phyloP scores from a whole-genome alignment of 2,797 vertebrate genomes.

The Microctenopoma steveboyesi region DNA sequence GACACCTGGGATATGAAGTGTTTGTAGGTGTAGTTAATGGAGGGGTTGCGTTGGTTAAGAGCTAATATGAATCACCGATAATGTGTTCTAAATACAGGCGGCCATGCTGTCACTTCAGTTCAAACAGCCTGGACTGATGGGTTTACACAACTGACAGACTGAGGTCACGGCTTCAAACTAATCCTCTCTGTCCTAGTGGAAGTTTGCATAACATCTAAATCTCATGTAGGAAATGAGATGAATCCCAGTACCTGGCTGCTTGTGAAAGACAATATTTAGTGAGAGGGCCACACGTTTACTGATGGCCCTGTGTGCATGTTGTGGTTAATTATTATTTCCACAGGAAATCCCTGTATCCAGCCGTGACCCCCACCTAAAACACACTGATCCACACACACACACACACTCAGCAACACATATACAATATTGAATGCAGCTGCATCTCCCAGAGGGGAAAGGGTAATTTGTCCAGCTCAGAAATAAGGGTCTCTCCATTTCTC shows the following conservation, averaged over 20 bases:
- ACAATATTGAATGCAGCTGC: slow-evolving; percentile 91
- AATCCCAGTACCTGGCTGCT: slow-evolving; percentile 83
- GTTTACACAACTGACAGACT: slow-evolving; percentile 75
- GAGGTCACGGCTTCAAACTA: slow-evolving; percentile 67
- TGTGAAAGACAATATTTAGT: slow-evolving; percentile 72
- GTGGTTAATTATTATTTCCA: slow-evolving; percentile 97
- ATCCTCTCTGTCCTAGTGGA: slow-evolving; percentile 72
- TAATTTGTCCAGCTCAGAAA: slow-evolving; percentile 89
- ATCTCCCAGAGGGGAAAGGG: slow-evolving; percentile 88
- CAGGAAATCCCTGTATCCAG: slow-evolving; percentile 86
- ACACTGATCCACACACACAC: slow-evolving; percentile 46
- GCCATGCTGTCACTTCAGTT: slow-evolving; percentile 84
- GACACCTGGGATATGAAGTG: slow-evolving; percentile 78
- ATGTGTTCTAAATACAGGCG: slow-evolving; percentile 82
- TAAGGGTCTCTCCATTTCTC: slow-evolving; percentile 97
- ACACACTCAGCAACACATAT: slow-evolving; percentile 51
- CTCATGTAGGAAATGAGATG: slow-evolving; percentile 83
- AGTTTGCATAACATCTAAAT: slow-evolving; percentile 83
- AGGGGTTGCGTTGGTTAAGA: slow-evolving; percentile 76
- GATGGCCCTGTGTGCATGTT: slow-evolving; percentile 85
- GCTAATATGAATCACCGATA: slow-evolving; percentile 79
- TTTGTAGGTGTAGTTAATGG: slow-evolving; percentile 82
- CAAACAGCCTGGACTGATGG: slow-evolving; percentile 87
- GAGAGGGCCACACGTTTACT: slow-evolving; percentile 85
- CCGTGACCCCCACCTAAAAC: slow-evolving; percentile 55